Base-by-base conservation (phyloP, 2,113 vertebrate species). In the Xyrauchen texanus region DNA sequence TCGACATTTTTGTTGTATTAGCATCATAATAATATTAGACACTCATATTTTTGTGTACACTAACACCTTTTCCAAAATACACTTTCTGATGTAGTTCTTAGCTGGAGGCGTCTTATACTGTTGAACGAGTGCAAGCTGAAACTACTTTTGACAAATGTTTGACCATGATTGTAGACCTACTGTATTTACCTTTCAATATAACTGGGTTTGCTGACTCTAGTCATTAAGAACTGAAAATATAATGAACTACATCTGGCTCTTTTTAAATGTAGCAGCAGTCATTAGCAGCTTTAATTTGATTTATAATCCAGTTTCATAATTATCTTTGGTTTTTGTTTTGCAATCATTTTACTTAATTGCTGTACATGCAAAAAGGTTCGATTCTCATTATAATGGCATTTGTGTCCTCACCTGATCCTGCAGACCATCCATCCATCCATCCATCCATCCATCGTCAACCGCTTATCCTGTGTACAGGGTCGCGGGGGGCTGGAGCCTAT, bases 71-170 rank as follows among this genome's bases (percentile, higher is more conserved):
- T 1, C 3, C 21, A 34, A 34, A 58, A 58, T 7, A 15, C 55
- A 15, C n/a, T 58, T 58, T 3, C 12, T 15, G 8, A 16, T 53
- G 16, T 42, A 57, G 52, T 57, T 70, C 11, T 70, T 6, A 57
- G 52, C 34, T 70, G 52, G 68, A 70, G n/a, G 68, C 55, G 57
- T 21, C 2, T 12, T 53, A 8, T 55, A 5, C 9, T 44, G 42
- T 70, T 8, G 68, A 3, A 12, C 9, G 8, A n/a, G 51, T 7
- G 9, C n/a, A 45, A 4, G 44, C 68, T 42, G 11, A 34, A 49
- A 6, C 47, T 49, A 8, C 53, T 58, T 42, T 71, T 71, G 7
- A 34, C 44, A 71, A 60, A 60, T 70, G 68, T 47, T 72, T 72
- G 55, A 53, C 69, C 16, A 46, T 58, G 55, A 60, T 47, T 72